Base-by-base conservation (phyloP, 64 coral and sea anemone species). In the Catalaphyllia jardinei region DNA sequence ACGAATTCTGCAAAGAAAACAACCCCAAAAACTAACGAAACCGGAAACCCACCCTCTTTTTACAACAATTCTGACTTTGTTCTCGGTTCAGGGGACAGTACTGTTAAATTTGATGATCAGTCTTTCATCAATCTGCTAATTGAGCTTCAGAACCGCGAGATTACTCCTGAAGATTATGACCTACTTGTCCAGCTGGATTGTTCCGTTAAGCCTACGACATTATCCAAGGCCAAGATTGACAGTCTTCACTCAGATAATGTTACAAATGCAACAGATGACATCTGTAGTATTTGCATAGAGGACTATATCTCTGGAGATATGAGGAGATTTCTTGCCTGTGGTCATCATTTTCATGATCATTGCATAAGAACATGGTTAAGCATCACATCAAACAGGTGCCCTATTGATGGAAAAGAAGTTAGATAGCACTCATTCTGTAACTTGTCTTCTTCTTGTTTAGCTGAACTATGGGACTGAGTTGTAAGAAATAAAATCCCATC, bases 101-200 rank as follows among this genome's bases (percentile, higher is more conserved):
- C 74, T 71, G 67, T 89, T 31, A 96, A 93, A 57, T 52, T 74
- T 80, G 76, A 17, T 72, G 73, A 75, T 72, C 62, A 93, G 49
- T 67, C 46, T 29, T 93, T 90, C 33, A 25, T 93, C 30, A 89
- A 77, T 52, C 69, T 31, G 60, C 72, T 96, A 27, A 93, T 96
- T 73, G 52, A 85, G 19, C 81, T 96, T 7, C 94, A 96, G 72
- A 84, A 96, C 25, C 73, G 94, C 73, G 94, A 96, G 63, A 96
- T 96, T 18, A 96, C 94, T 11, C 91, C 94, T 77, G 91, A 96
- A 81, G 94, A 96, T 87, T 96, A 93, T 87, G 88, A 93, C 57
- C 57, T 96, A 22, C 81, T 96, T 28, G 39, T 93, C 22, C 82
- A 96, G 20, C 54, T 96, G 65, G 94, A 96, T 76, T 72, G 31